Base-by-base conservation (phyloP, 2,888 invertebrate species). In the Netelia melanura region DNA sequence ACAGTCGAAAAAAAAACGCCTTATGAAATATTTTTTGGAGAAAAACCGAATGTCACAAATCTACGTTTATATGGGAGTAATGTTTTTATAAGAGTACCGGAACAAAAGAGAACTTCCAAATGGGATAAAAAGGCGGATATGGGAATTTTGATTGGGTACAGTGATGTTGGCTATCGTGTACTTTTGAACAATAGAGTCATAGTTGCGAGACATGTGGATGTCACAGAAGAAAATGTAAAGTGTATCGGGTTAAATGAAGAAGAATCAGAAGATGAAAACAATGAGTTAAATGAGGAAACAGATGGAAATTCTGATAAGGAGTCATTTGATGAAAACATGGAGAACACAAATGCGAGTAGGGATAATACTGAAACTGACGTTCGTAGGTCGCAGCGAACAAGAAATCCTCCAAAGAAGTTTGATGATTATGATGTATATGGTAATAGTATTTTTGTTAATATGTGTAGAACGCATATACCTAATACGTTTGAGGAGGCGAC, bases 21-120 rank as follows among this genome's bases (percentile, higher is more conserved):
- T 77, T 89, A 88, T 87, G 86, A 89, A 79, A 87, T 83, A 76
- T 86, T 81, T 58, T 79, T 86, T 75, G 44, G 84, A 81, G 86
- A 85, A 83, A 88, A 87, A 84, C 89, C 86, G 77, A 80, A 74
- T 79, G 74, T 86, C 68, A 61, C 74, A 72, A 30, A 84, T 78
- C 70, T 86, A 82, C 56, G 56, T 71, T 79, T 74, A 81, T 71
- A 52, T 67, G 75, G 56, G 14, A 76, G 82, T 52, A 30, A 30
- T 64, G 86, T 84, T 84, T 86, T 77, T 80, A 48, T 75, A 70
- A 70, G 62, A 77, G 84, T 86, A 84, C 85, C 83, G 85, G 85
- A 86, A 86, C 72, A 84, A 14, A 70, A 14, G 9, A 70, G 70
- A 56, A 14, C 3, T 2, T 70, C 70, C 14, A 70, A 54, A 71